Percentiles rank a stretch among this genome's conserved stretches.
Evolutionary conservation across 2,797 vertebrate species (phyloP).

Genomic region (Ambastaia sidthimunki): DNA sequence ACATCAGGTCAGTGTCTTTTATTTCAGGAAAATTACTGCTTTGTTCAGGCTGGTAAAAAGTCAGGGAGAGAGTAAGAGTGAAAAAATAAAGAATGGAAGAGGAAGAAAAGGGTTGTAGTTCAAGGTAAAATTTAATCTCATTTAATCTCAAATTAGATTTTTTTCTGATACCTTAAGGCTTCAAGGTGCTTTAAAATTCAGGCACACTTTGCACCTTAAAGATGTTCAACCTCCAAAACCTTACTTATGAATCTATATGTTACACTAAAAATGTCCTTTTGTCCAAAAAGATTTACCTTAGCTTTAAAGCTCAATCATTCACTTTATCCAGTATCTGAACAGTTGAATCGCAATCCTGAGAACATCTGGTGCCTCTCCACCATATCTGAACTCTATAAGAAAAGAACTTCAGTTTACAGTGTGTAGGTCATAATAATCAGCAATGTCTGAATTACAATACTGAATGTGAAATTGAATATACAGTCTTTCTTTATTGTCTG

Average conservation of each 20-base stretch:
- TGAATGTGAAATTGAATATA: not conserved
- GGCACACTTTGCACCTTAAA: not conserved
- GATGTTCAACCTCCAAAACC: not conserved
- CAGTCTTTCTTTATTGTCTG: not conserved
- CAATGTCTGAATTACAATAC: not conserved
- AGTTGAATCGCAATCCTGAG: not conserved
- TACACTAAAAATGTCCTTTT: not conserved
- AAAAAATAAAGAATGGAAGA: not conserved
- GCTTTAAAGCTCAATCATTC: not conserved
- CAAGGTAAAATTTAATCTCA: not conserved
- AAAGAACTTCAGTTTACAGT: not conserved
- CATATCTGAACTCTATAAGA: not conserved
- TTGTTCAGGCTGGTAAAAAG: not conserved
- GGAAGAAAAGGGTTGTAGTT: not conserved
- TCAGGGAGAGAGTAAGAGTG: not conserved
- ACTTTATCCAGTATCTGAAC: not conserved
- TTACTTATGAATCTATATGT: no score
- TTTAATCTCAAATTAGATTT: not conserved
- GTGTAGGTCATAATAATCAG: not conserved
- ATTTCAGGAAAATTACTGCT: slow-evolving; percentile 12
- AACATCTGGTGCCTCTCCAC: not conserved
- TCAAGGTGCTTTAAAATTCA: not conserved
- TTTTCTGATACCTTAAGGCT: not conserved
- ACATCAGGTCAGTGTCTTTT: slow-evolving; percentile 29
- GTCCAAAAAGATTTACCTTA: not conserved